Base-by-base conservation (phyloP, 2,113 vertebrate genomes). In the Salvelinus sp. region DNA sequence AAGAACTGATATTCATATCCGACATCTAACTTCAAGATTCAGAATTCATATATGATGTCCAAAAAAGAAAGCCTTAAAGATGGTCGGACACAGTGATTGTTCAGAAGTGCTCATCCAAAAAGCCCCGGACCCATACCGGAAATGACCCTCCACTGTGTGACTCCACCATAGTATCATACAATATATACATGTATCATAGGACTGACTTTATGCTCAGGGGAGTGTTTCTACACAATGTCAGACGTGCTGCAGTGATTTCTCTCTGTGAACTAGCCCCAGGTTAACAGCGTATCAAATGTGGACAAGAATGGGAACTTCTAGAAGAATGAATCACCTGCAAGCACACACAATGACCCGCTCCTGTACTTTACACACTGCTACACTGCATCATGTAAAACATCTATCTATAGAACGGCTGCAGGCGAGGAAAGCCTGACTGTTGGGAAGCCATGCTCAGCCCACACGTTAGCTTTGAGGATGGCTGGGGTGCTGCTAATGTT, bases 231-330 rank as follows among this genome's bases (percentile, higher is more conserved):
- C 50, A 54, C 14, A 54, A 54, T 54, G 50, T 54, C 50, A 54
- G 50, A 18, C 50, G 18, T 18, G 50, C 12, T 73, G 62, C 48
- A 44, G 22, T 38, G 12, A 20, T 22, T 10, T 69, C 22, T 2
- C 44, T 23, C 79, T 25, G 63, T 86, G 84, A 81, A 85, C 82
- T 76, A 70, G 76, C 83, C 89, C 74, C 74, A 74, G 80, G 91
- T 90, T 88, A 76, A 81, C 58, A n/a, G 74, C 65, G 72, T 88
- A 91, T 93, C 90, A 85, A 80, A 81, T 93, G 87, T 75, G 80
- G 79, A 70, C 75, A 9, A 85, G 63, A 86, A 89, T 91, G 74
- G 78, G 69, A 66, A 83, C 76, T 88, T 77, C 75, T 79, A 83
- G 82, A 80, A 71, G 7, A 44, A 44, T 12, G 9, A 9, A 44